A percentile compares a stretch with the other conserved stretches of the same genome.
These are phyloP conservation scores for Cnemophilus loriae DNA, from an alignment of 2,113 vertebrate genomes.

Conservation along the genomic window DNA sequence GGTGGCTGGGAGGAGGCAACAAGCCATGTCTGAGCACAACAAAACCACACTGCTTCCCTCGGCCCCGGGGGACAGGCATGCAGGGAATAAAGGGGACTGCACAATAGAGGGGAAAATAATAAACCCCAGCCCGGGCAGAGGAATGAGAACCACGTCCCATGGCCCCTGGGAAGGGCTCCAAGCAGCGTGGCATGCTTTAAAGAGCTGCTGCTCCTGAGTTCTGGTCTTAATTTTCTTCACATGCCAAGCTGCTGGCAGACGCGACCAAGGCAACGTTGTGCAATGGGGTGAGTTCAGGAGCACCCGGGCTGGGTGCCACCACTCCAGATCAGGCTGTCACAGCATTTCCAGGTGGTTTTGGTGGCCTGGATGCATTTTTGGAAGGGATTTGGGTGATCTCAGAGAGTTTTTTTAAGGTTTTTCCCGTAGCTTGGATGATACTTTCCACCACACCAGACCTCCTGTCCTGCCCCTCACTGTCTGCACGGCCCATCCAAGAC, in stretches of 20 bases:
- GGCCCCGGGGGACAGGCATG: neutral
- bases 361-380: neutral
- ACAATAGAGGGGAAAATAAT: constrained; percentile 50
- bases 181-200: neutral
- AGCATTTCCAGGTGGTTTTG: neutral
- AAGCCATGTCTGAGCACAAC: neutral
- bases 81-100: constrained; percentile 32
- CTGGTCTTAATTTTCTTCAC: constrained; percentile 36
- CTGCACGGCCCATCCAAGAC: neutral
- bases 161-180: neutral
- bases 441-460: fast-evolving
- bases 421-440: neutral
- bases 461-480: fast-evolving
- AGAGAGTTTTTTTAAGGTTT: neutral
- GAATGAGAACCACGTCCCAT: constrained; percentile 41
- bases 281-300: fast-evolving
- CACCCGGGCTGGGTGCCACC: neutral
- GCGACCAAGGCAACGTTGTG: fast-evolving
- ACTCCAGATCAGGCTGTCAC: neutral
- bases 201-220: constrained; percentile 9
- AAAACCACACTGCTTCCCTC: neutral
- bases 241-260: neutral
- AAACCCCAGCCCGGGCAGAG: constrained; percentile 6
- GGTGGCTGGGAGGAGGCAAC: neutral
- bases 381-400: neutral